These are phyloP conservation scores for Himalopsyche kuldschensis DNA, from an alignment of 2,888 invertebrate genomes.

Conservation along the genomic window DNA sequence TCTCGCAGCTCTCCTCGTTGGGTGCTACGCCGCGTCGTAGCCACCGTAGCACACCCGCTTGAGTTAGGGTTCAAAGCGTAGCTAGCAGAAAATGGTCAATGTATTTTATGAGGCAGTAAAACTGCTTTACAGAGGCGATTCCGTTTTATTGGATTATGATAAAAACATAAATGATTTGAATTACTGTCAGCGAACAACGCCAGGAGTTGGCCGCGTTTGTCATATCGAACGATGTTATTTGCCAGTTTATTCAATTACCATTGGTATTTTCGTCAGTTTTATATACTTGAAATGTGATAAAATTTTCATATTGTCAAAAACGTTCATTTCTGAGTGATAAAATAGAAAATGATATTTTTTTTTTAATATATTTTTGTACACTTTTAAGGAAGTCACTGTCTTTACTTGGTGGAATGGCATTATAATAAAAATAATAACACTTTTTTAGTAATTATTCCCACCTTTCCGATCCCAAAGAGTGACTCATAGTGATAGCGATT, in stretches of 20 bases:
- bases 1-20: neutral
- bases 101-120: constrained; percentile 16
- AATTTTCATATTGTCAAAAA: neutral
- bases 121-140: neutral
- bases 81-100: constrained; percentile 12
- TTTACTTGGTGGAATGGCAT: too few relatives aligned
- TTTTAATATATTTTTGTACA: too few relatives aligned
- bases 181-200: neutral
- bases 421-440: too few relatives aligned
- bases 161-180: neutral
- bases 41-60: neutral
- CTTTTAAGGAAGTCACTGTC: too few relatives aligned
- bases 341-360: too few relatives aligned
- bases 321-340: too few relatives aligned
- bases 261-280: neutral
- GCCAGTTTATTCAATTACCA: neutral
- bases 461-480: too few relatives aligned
- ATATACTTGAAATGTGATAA: neutral
- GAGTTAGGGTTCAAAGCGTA: neutral
- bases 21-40: neutral
- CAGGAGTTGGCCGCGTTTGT: neutral
- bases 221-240: neutral
- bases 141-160: neutral
- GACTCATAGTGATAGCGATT: too few relatives aligned
- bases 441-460: too few relatives aligned